These are phyloP conservation scores for Myopa testacea DNA, from an alignment of 2,888 invertebrate species.

Conservation along the genomic window DNA sequence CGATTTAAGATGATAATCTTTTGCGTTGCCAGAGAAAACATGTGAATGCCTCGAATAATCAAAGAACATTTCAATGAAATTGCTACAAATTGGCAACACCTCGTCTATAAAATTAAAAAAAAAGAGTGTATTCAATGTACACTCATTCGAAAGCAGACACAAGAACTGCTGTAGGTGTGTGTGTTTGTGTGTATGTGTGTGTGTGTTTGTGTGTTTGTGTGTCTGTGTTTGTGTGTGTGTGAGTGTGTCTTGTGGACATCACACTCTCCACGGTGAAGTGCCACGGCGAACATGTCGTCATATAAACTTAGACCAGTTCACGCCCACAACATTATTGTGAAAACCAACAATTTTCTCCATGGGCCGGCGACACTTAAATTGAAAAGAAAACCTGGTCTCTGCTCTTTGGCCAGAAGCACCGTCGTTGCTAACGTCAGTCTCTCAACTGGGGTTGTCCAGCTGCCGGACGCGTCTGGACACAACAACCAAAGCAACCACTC, in stretches of 20 bases:
- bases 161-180: background rate
- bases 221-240: too few relatives aligned
- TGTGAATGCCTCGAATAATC: constrained; percentile 38
- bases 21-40: background rate
- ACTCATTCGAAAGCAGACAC: background rate
- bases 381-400: background rate
- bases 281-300: constrained; percentile 50
- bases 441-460: constrained; percentile 28
- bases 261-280: constrained; percentile 45
- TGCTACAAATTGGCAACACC: constrained; percentile 52
- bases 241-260: constrained; percentile 45
- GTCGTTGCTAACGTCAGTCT: background rate
- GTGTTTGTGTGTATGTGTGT: too few relatives aligned
- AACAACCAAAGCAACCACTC: constrained; percentile 28
- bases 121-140: too few relatives aligned
- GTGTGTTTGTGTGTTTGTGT: too few relatives aligned
- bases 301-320: constrained; percentile 51
- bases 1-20: background rate
- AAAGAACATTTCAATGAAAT: constrained; percentile 50
- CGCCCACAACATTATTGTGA: constrained; percentile 48
- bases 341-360: constrained; percentile 65
- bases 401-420: background rate
- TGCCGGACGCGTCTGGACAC: constrained; percentile 40
- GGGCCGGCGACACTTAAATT: constrained; percentile 48
- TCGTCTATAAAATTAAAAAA: constrained; percentile 17